Evolutionary conservation across 2,797 vertebrate species (phyloP).

Genomic region (Syngnathus acus): DNA sequence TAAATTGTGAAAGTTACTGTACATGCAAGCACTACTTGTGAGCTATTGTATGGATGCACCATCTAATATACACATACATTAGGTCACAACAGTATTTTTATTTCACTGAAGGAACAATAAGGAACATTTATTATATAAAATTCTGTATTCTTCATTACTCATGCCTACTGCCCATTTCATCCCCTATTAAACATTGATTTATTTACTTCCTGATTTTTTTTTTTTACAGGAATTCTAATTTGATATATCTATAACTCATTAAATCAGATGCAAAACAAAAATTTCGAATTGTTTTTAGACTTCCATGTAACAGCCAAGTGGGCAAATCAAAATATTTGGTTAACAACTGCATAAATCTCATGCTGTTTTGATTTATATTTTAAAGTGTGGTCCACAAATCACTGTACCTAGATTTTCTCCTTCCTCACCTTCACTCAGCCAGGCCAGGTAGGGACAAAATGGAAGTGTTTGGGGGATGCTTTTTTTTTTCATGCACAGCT

Average conservation of each 20-base stretch:
- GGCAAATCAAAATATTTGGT: neutral
- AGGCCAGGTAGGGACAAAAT: conserved; percentile 54
- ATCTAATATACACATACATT: neutral
- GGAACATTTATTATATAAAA: neutral
- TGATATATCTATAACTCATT: too few species aligned
- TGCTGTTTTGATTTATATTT: neutral
- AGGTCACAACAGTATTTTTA: neutral
- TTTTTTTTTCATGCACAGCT: conserved; percentile 23
- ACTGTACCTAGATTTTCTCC: neutral
- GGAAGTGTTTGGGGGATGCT: conserved; percentile 49
- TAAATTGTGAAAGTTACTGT: neutral
- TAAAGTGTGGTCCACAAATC: neutral
- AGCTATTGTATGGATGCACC: neutral
- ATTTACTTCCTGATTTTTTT: too few species aligned
- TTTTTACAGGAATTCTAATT: too few species aligned
- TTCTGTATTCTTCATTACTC: too few species aligned
- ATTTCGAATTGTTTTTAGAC: too few species aligned
- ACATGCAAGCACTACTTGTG: neutral
- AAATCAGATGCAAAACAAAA: too few species aligned
- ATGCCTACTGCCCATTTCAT: too few species aligned
- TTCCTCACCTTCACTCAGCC: conserved; percentile 4
- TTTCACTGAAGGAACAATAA: neutral
- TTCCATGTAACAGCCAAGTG: too few species aligned
- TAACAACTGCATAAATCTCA: neutral
- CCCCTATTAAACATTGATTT: too few species aligned